Percentiles rank a stretch among this genome's conserved stretches.
Conservation (phyloP, 2,113 vertebrate species). For the Hippocampus mohnikei region DNA sequence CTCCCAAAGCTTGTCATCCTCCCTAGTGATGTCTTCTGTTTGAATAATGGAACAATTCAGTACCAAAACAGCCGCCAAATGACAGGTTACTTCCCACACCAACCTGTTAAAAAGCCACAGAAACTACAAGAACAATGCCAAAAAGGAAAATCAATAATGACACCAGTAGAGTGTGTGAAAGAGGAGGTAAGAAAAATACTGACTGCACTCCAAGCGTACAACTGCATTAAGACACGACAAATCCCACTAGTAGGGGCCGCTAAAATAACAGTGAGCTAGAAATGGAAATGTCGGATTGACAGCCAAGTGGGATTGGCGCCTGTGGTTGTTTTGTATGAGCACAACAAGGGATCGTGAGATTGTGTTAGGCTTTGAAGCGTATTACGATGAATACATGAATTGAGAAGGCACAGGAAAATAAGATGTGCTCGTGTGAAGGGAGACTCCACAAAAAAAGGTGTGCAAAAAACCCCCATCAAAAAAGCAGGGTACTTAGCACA, state of each 20-base stretch:
- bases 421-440: background rate
- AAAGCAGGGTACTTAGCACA: background rate
- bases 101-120: background rate
- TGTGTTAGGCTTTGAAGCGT: slow-evolving; percentile 15
- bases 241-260: slow-evolving; percentile 33
- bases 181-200: background rate
- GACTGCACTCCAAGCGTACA: slow-evolving; percentile 41
- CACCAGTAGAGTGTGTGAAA: background rate
- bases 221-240: slow-evolving; percentile 59
- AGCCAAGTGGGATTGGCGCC: background rate
- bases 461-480: background rate
- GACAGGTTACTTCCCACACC: background rate
- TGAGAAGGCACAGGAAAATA: slow-evolving; percentile 13
- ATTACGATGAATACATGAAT: slow-evolving; percentile 11
- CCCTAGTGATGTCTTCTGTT: slow-evolving; percentile 15
- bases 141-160: slow-evolving; percentile 13
- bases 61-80: background rate
- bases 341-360: background rate
- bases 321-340: background rate
- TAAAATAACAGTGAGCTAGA: slow-evolving; percentile 34
- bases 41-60: slow-evolving; percentile 5
- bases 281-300: background rate
- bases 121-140: background rate
- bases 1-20: slow-evolving; percentile 22
- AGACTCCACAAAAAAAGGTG: background rate